Evolutionary conservation across 2,888 invertebrate genomes (phyloP), one percentile per base, ranked within the genome.

Genomic region (Tanytarsus gracilentus): DNA sequence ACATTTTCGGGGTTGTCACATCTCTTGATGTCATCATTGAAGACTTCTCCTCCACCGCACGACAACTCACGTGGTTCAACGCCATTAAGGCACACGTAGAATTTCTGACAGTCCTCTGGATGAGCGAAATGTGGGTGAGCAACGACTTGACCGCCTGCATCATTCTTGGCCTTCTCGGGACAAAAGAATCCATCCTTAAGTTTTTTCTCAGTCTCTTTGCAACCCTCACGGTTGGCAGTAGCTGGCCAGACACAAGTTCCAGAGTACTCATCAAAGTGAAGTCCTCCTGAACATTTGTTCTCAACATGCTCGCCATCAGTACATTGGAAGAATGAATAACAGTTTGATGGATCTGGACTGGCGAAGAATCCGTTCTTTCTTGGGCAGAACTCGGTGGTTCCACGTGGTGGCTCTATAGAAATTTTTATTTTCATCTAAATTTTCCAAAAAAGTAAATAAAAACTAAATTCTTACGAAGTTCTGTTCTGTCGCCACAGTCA

Each of bases 1-100:
- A 93, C 93, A 72, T 92, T 92, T 75, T 92, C 90, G 29, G 92
- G 92, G 1, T 88, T 84, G 71, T 93, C 93, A 72, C 94, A 94
- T 26, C 81, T 83, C 73, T 88, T 86, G 1, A 81, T 75, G 64
- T 84, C 85, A 65, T 91, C 89, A 70, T 94, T 93, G 79, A 92
- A 94, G n/a, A 92, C 94, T 70, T 88, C 88, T 62, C 93, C 91
- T 60, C 84, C 81, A 68, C 82, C 81, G 75, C 93, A 93, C 29
- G 90, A 89, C 64, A 90, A 82, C 71, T 90, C 88, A 64, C 92
- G 81, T n/a, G 93, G 91, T 66, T 87, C 90, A 26, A 84, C 78
- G 11, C 88, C 89, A 71, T 87, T 91, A 66, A 92, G 75, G 72
- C 92, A 92, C 27, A 92, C 90, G 75, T 91, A 93, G 82, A 93